phyloP scores from a whole-genome alignment of 2,113 vertebrate genomes.

The Dicentrarchus labrax region DNA sequence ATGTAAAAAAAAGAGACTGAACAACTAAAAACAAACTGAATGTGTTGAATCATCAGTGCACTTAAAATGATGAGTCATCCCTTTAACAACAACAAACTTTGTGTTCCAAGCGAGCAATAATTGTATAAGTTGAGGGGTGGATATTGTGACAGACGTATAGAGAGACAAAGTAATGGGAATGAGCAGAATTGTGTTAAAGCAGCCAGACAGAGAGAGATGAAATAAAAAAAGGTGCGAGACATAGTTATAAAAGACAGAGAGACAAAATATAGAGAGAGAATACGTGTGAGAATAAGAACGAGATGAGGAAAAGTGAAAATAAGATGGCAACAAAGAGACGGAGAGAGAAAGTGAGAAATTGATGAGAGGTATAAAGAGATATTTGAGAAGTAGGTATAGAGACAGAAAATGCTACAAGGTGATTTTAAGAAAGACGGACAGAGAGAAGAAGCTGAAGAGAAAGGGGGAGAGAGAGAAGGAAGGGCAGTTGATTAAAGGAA shows the following conservation, averaged over 20 bases:
- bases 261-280: not conserved
- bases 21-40: not conserved
- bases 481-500: conserved; percentile 77
- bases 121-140: not conserved
- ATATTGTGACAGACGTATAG: conserved; percentile 7
- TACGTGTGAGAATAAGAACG: not conserved
- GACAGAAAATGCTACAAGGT: not conserved
- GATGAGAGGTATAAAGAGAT: not conserved
- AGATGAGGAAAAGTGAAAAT: not conserved
- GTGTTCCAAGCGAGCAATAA: not conserved
- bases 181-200: not conserved
- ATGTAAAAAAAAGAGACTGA: not conserved
- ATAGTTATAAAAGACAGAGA: not conserved
- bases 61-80: conserved; percentile 33
- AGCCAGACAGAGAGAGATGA: not conserved
- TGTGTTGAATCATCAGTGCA: not conserved
- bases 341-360: not conserved
- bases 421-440: not conserved
- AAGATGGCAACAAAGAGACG: not conserved
- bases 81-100: conserved; percentile 15
- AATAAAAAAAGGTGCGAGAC: not conserved
- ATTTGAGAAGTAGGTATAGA: not conserved
- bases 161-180: not conserved
- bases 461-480: conserved; percentile 20
- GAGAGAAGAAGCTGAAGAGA: conserved; percentile 22